These are phyloP conservation scores for Antheraea pernyi DNA, from an alignment of 1,140 invertebrate genomes.

Conservation along the genomic window DNA sequence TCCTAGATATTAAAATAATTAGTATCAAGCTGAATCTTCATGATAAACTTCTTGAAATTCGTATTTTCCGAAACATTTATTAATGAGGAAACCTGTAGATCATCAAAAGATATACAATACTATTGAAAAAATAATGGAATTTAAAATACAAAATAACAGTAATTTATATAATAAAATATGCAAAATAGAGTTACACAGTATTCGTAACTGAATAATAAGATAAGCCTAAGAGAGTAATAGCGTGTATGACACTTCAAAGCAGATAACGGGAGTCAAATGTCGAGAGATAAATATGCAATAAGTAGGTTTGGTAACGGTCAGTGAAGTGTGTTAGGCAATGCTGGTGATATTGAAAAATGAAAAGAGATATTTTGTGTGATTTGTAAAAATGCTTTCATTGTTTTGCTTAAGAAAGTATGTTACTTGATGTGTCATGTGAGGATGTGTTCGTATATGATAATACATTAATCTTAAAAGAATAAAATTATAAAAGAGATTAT, in stretches of 20 bases:
- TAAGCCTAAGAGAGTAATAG: conserved; percentile 35
- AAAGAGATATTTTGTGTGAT: neutral
- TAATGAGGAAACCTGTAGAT: too few species aligned
- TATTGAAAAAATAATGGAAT: too few species aligned
- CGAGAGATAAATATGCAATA: conserved; percentile 44
- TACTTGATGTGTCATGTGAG: too few species aligned
- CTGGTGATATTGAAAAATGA: conserved; percentile 2
- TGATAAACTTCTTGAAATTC: too few species aligned
- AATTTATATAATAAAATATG: neutral
- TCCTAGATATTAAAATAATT: too few species aligned
- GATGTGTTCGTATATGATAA: too few species aligned
- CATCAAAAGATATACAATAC: too few species aligned
- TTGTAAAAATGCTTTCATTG: neutral
- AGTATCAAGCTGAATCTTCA: too few species aligned
- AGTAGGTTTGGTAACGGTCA: conserved; percentile 22
- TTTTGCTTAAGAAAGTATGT: neutral
- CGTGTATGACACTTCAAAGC: conserved; percentile 52
- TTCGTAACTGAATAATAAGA: neutral
- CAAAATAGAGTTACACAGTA: neutral
- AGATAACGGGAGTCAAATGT: conserved; percentile 57
- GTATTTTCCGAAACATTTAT: too few species aligned
- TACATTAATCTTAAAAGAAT: too few species aligned
- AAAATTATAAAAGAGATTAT: too few species aligned
- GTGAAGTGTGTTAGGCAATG: conserved; percentile 7
- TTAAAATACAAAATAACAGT: too few species aligned